These are phyloP conservation scores for Neopipo cinnamomea DNA, from an alignment of 2,113 vertebrate genomes.

Conservation along the genomic window DNA sequence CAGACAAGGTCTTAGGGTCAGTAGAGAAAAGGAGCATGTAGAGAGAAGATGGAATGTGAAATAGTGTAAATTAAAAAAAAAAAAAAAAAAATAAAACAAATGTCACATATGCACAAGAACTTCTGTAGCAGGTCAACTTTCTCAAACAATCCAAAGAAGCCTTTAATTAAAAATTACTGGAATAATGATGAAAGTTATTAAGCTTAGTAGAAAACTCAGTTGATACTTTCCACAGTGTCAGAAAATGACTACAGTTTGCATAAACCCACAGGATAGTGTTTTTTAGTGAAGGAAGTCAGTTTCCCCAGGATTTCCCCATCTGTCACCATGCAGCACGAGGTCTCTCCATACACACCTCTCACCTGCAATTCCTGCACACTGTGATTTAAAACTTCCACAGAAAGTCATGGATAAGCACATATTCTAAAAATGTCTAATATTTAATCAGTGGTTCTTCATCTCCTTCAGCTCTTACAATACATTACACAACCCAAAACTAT, in stretches of 20 bases:
- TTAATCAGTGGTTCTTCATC: not conserved
- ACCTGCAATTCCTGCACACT: not conserved
- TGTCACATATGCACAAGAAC: not conserved
- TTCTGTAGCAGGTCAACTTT: not conserved
- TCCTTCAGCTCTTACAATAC: not conserved
- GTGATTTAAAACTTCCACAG: not conserved
- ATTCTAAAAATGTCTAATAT: not conserved
- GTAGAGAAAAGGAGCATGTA: not conserved
- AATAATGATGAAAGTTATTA: not conserved
- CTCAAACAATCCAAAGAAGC: not conserved
- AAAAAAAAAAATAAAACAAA: not conserved
- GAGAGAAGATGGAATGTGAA: not conserved
- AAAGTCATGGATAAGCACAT: not conserved
- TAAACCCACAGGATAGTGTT: accelerated
- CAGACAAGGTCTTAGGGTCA: not conserved
- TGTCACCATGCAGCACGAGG: accelerated
- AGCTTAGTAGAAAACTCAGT: not conserved
- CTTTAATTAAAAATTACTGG: not conserved
- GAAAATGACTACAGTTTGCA: not conserved
- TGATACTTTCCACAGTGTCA: not conserved
- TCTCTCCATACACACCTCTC: not conserved
- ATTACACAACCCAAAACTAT: too few species aligned
- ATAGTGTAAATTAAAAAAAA: accelerated
- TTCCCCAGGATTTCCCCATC: not conserved
- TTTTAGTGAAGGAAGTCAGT: not conserved